phyloP scores from a whole-genome alignment of 1,140 invertebrate genomes.

The Achatina immaculata region DNA sequence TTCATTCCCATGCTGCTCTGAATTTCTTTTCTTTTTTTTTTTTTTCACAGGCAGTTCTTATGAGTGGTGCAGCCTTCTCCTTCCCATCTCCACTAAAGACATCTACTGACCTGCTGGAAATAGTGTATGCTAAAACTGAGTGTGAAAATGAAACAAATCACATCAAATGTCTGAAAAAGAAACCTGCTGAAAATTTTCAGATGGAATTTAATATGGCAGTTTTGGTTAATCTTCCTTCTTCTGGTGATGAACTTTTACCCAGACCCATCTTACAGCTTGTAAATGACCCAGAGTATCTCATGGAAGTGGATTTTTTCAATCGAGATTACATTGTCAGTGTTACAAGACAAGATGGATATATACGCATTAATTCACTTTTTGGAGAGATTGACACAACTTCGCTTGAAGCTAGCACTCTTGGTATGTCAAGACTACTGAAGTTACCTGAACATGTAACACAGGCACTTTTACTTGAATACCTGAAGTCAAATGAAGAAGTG shows the following conservation, averaged over 20 bases:
- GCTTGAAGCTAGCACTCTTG: not conserved
- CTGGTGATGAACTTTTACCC: not conserved
- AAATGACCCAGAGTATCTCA: not conserved
- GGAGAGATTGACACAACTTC: not conserved
- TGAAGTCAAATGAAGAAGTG: not conserved
- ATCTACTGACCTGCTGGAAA: not conserved
- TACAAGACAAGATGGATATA: not conserved
- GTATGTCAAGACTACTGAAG: not conserved
- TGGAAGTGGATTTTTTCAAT: not conserved
- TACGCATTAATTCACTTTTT: not conserved
- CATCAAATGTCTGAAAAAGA: not conserved
- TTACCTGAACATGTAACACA: not conserved
- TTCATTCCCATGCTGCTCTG: too few species aligned
- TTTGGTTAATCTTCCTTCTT: not conserved
- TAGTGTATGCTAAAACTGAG: not conserved
- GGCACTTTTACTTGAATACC: not conserved
- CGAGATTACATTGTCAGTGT: not conserved
- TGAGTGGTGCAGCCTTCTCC: not conserved
- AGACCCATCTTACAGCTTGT: not conserved
- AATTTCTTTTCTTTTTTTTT: too few species aligned
- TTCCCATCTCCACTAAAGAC: not conserved
- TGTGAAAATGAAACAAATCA: not conserved
- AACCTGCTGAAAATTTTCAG: not conserved
- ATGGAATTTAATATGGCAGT: not conserved
- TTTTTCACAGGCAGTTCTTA: not conserved